Evolutionary conservation across 1,140 invertebrate species (phyloP).

Genomic region (Lordiphosa mommai): DNA sequence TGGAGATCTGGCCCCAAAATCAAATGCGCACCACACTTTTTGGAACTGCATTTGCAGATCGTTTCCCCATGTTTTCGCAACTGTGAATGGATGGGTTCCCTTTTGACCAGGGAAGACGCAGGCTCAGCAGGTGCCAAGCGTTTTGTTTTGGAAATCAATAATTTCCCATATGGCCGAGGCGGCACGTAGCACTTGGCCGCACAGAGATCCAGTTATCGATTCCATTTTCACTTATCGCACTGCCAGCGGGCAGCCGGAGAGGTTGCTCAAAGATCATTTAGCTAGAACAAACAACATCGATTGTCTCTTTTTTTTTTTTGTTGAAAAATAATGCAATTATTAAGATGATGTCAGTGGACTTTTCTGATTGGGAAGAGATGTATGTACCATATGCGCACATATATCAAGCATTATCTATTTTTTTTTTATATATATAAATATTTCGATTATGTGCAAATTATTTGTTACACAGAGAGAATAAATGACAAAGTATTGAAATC

Average conservation of each 20-base stretch:
- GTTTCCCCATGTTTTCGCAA: slow-evolving; percentile 18
- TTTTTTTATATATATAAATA: background rate
- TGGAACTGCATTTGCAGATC: slow-evolving; percentile 25
- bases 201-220: too few relatives aligned
- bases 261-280: slow-evolving; percentile 1
- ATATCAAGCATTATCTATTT: slow-evolving; percentile 1
- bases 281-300: slow-evolving; percentile 28
- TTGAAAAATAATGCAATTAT: background rate
- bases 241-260: background rate
- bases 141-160: slow-evolving; percentile 53
- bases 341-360: slow-evolving; percentile 30
- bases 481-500: background rate
- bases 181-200: background rate
- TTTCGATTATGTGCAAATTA: slow-evolving; percentile 7
- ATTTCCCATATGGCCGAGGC: background rate
- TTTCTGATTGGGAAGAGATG: slow-evolving; percentile 2
- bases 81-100: slow-evolving; percentile 31
- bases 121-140: slow-evolving; percentile 28
- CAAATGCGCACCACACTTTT: background rate
- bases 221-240: slow-evolving; percentile 7
- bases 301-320: slow-evolving; percentile 11
- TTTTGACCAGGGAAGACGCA: background rate
- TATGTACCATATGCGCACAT: background rate
- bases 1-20: slow-evolving; percentile 28
- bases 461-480: background rate